A percentile compares a stretch with the other conserved stretches of the same genome.
These are phyloP conservation scores for Dryococelus australis DNA, from an alignment of 2,888 invertebrate genomes.

Conservation along the genomic window DNA sequence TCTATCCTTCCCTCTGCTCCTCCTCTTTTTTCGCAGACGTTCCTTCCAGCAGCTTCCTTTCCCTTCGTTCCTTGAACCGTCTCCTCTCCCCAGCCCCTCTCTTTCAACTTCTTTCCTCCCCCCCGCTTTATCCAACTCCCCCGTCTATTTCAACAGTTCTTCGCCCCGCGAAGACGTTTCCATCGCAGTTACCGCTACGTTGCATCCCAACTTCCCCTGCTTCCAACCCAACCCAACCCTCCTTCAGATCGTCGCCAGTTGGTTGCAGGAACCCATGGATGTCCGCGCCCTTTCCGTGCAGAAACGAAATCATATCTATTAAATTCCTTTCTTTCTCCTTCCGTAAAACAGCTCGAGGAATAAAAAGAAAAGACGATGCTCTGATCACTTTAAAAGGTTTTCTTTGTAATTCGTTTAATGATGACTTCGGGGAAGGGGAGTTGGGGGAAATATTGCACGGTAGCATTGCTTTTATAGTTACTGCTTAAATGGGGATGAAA, in stretches of 20 bases:
- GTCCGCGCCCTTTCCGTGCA: background rate
- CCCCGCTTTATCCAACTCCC: too few species aligned
- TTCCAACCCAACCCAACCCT: too few species aligned
- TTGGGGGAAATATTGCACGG: background rate
- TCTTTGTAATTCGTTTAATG: conserved; percentile 1
- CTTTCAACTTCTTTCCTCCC: too few species aligned
- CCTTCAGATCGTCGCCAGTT: background rate
- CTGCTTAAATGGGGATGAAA: background rate
- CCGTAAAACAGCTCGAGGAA: background rate
- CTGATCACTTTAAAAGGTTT: conserved; percentile 6
- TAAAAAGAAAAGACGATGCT: background rate
- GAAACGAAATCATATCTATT: background rate
- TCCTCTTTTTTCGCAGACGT: background rate
- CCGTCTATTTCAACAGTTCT: too few species aligned
- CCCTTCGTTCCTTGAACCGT: too few species aligned
- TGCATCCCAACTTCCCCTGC: too few species aligned
- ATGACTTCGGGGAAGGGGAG: background rate
- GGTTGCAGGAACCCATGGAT: background rate
- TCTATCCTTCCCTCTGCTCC: background rate
- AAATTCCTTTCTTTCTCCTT: background rate
- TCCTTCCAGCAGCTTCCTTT: background rate
- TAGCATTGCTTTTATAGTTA: background rate
- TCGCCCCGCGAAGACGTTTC: background rate
- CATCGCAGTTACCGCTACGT: background rate
- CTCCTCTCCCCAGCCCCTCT: too few species aligned